Evolutionary conservation across 2,888 invertebrate genomes (phyloP).

Genomic region (Sphaerophoria taeniata): DNA sequence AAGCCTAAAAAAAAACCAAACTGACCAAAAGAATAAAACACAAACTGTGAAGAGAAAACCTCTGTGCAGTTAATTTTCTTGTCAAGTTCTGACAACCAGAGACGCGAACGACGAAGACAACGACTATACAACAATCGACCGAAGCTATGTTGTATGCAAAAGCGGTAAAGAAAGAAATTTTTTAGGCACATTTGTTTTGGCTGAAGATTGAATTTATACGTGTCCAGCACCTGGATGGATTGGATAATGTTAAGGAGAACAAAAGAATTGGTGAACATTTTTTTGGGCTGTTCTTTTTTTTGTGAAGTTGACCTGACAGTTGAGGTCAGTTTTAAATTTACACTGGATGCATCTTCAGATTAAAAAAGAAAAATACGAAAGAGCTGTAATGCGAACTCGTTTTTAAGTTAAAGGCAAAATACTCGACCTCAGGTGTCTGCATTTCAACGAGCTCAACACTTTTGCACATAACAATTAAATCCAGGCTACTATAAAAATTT

Average conservation of each 20-base stretch:
- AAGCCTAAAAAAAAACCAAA: slow-evolving; percentile 23
- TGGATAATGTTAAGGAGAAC: slow-evolving; percentile 48
- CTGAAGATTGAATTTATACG: slow-evolving; percentile 40
- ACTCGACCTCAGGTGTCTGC: no score
- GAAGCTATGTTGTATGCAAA: slow-evolving; percentile 28
- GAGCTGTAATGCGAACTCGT: no score
- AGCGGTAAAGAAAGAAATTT: slow-evolving; percentile 6
- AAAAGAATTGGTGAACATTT: slow-evolving; percentile 49
- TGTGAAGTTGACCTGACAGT: no score
- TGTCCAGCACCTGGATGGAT: slow-evolving; percentile 53
- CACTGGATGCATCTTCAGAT: no score
- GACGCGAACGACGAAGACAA: slow-evolving; percentile 23
- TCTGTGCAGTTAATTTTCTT: slow-evolving; percentile 69
- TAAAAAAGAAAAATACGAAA: no score
- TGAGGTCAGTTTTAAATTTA: no score
- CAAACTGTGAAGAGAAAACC: slow-evolving; percentile 44
- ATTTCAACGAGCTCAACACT: no score
- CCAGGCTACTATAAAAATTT: neutral
- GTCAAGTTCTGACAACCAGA: slow-evolving; percentile 69
- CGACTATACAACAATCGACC: neutral
- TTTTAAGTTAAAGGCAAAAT: no score
- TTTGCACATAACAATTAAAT: no score
- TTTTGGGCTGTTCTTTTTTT: neutral
- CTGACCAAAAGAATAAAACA: slow-evolving; percentile 19
- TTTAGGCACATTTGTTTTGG: neutral